Evolutionary conservation across 1,140 invertebrate species (phyloP).

Genomic region (Mya arenaria): DNA sequence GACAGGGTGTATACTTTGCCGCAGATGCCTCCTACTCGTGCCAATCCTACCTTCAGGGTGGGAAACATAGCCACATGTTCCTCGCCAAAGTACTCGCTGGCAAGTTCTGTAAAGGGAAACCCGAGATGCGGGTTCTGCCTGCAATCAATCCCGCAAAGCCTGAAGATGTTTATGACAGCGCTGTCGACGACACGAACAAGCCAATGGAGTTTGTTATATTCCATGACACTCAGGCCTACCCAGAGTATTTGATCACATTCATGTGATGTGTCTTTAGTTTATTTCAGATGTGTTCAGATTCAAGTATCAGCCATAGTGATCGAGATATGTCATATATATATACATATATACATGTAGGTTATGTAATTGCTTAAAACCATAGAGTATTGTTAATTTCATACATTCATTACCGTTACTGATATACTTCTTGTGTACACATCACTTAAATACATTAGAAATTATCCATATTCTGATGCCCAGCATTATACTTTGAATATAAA

Average conservation of each 20-base stretch:
- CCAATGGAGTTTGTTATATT: slow-evolving; percentile 68
- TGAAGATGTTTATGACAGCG: slow-evolving; percentile 57
- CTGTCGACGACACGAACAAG: slow-evolving; percentile 57
- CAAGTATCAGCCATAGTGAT: no score
- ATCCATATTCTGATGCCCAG: no score
- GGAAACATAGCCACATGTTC: slow-evolving; percentile 49
- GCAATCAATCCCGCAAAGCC: slow-evolving; percentile 18
- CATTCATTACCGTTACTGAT: no score
- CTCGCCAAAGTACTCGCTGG: slow-evolving; percentile 55
- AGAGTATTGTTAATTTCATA: no score
- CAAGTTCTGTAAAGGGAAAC: slow-evolving; percentile 48
- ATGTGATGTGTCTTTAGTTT: no score
- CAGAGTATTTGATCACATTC: slow-evolving; percentile 64
- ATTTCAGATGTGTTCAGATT: no score
- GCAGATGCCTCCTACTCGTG: slow-evolving; percentile 45
- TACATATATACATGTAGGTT: no score
- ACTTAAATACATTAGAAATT: no score
- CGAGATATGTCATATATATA: no score
- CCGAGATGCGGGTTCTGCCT: slow-evolving; percentile 33
- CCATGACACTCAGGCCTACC: slow-evolving; percentile 66
- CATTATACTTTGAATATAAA: no score
- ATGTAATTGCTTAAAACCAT: no score
- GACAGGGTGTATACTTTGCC: slow-evolving; percentile 52
- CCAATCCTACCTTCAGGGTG: slow-evolving; percentile 34
- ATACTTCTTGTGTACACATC: no score